Evolutionary conservation across 2,113 vertebrate genomes (phyloP).

Genomic region (Sceloporus tristichus): DNA sequence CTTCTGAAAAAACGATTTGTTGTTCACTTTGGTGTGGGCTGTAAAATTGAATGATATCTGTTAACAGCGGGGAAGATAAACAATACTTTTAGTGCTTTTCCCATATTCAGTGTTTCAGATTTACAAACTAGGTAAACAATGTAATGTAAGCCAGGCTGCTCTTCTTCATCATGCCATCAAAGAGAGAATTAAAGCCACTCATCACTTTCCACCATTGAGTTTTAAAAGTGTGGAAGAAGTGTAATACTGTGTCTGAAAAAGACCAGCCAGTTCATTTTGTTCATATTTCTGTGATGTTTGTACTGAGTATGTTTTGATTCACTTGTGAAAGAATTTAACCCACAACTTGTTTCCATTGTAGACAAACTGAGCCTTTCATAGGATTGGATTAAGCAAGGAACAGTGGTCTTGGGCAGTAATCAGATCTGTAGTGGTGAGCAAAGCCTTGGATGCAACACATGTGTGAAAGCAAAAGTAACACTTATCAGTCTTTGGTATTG

Average conservation of each 20-base stretch:
- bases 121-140: slow-evolving; percentile 55
- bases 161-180: not conserved
- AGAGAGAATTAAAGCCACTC: slow-evolving; percentile 13
- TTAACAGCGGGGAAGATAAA: slow-evolving; percentile 53
- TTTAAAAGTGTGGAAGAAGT: not conserved
- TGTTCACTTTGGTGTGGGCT: slow-evolving; percentile 42
- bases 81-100: slow-evolving; percentile 35
- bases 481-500: too few relatives aligned
- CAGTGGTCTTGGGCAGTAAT: not conserved
- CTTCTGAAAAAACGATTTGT: slow-evolving; percentile 43
- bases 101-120: slow-evolving; percentile 46
- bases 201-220: not conserved
- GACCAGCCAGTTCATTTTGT: not conserved
- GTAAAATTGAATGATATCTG: slow-evolving; percentile 60
- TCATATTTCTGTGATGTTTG: not conserved
- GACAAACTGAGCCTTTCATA: not conserved
- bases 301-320: not conserved
- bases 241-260: slow-evolving; percentile 19
- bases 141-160: not conserved
- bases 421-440: not conserved
- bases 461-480: too few relatives aligned
- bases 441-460: too few relatives aligned
- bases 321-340: not conserved
- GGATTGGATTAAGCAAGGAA: not conserved
- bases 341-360: not conserved